Evolutionary conservation across 1,140 invertebrate genomes (phyloP).

Genomic region (Dendrolimus punctatus): DNA sequence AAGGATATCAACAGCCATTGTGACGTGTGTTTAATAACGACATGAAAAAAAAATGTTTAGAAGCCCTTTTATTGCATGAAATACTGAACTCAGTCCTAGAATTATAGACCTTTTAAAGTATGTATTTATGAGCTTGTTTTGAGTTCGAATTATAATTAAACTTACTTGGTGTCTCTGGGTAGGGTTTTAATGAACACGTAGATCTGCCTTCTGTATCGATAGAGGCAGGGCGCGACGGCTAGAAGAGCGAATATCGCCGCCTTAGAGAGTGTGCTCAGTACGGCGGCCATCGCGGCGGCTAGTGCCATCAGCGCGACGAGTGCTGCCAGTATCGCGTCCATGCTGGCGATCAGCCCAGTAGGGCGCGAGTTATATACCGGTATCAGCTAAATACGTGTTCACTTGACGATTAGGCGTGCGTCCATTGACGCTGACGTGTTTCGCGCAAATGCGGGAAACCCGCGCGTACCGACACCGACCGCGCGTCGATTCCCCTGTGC

Average conservation of each 20-base stretch:
- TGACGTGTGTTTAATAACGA: too few species aligned
- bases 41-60: too few species aligned
- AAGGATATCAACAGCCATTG: too few species aligned
- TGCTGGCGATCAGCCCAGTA: constrained; percentile 58
- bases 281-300: constrained; percentile 70
- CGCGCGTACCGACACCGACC: constrained; percentile 10
- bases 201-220: constrained; percentile 72
- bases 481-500: constrained; percentile 41
- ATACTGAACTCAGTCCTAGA: too few species aligned
- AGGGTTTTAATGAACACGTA: constrained; percentile 73
- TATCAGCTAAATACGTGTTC: constrained; percentile 27
- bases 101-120: too few species aligned
- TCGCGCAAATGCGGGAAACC: constrained; percentile 47
- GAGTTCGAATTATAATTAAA: constrained; percentile 10
- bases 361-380: constrained; percentile 36
- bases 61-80: too few species aligned
- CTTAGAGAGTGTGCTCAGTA: constrained; percentile 71
- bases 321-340: constrained; percentile 71
- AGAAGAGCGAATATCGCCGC: constrained; percentile 72
- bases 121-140: too few species aligned
- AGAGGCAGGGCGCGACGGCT: constrained; percentile 70
- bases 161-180: constrained; percentile 74
- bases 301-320: constrained; percentile 72
- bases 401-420: constrained; percentile 25
- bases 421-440: constrained; percentile 28